phyloP scores from a whole-genome alignment of 2,797 vertebrate genomes.

The Echiichthys vipera region DNA sequence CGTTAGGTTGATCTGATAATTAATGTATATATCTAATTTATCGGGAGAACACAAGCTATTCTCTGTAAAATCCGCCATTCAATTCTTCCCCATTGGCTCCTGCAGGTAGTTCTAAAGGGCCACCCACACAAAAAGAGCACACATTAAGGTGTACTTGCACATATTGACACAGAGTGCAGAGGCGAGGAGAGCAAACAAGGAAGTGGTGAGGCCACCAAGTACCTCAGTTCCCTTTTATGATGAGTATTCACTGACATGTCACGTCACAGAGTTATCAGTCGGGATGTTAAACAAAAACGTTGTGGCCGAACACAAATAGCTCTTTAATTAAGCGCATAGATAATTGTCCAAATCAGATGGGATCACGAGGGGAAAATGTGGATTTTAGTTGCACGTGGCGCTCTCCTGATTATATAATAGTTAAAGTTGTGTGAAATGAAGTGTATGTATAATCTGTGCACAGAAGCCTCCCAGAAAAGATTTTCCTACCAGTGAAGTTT shows the following conservation, averaged over 20 bases:
- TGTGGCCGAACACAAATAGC: not conserved
- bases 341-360: slow-evolving; percentile 24
- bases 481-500: not conserved
- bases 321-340: not conserved
- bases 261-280: slow-evolving; percentile 20
- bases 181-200: slow-evolving; percentile 27
- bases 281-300: not conserved
- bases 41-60: too few species aligned
- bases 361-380: slow-evolving; percentile 12
- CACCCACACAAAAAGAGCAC: not conserved
- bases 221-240: not conserved
- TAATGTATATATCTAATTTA: too few species aligned
- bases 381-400: not conserved
- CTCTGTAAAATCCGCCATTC: too few species aligned
- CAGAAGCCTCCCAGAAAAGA: not conserved
- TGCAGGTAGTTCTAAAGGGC: not conserved
- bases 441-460: not conserved
- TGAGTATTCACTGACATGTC: not conserved
- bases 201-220: slow-evolving; percentile 6
- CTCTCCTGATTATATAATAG: not conserved
- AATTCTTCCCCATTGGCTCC: not conserved
- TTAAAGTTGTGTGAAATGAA: not conserved
- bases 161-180: not conserved
- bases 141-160: not conserved
- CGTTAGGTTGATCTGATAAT: too few species aligned